phyloP scores from a whole-genome alignment of 1,140 invertebrate genomes.

The Anoplophora glabripennis region DNA sequence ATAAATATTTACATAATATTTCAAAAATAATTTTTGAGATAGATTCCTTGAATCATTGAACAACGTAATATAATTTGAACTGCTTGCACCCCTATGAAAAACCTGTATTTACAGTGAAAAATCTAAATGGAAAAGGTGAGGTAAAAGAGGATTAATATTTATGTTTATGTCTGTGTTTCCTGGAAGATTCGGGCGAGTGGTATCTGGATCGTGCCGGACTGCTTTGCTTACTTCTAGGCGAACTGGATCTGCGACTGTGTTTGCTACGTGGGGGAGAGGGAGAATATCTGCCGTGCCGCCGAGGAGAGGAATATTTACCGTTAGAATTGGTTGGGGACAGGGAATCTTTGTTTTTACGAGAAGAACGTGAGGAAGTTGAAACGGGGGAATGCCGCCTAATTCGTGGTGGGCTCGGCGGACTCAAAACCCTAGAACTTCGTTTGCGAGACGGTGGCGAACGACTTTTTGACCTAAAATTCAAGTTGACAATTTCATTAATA shows the following conservation, averaged over 20 bases:
- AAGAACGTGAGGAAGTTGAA: constrained; percentile 36
- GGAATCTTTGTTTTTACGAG: constrained; percentile 40
- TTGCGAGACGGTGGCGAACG: constrained; percentile 42
- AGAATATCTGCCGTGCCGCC: constrained; percentile 33
- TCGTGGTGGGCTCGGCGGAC: constrained; percentile 43
- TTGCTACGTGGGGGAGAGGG: constrained; percentile 30
- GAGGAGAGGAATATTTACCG: constrained; percentile 41
- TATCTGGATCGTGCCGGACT: constrained; percentile 37
- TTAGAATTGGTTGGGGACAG: constrained; percentile 41
- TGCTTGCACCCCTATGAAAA: neutral
- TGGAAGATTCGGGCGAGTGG: constrained; percentile 40
- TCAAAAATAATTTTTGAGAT: neutral
- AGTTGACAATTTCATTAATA: constrained; percentile 18
- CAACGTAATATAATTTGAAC: neutral
- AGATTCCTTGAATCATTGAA: neutral
- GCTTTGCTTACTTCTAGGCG: constrained; percentile 29
- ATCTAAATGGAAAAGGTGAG: neutral
- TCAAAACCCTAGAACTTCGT: constrained; percentile 34
- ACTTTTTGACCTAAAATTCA: constrained; percentile 46
- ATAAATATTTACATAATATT: neutral
- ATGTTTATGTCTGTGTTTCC: constrained; percentile 47
- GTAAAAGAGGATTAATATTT: constrained; percentile 35
- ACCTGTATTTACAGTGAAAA: neutral
- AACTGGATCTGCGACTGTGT: constrained; percentile 26
- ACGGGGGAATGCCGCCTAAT: constrained; percentile 40